Conservation (phyloP, 2,888 invertebrate genomes). For the Ceraclea dissimilis region DNA sequence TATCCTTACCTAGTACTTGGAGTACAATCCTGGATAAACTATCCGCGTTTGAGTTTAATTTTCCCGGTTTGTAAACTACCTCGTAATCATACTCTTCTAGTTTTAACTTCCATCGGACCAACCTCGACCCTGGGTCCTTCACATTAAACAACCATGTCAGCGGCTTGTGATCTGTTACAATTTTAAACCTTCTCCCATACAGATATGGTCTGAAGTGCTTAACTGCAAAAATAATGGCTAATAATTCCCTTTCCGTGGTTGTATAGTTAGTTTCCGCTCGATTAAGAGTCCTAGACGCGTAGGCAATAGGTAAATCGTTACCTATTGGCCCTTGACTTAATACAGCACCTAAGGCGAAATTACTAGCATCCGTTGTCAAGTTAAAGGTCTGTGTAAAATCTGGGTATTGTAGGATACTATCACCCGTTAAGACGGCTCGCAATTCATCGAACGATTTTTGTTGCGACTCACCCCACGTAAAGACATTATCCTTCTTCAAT, state of each 20-base stretch:
- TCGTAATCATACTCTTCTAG: conserved; percentile 31
- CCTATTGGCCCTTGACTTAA: conserved; percentile 5
- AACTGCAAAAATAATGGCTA: conserved; percentile 25
- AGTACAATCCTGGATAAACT: conserved; percentile 15
- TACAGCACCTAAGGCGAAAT: conserved; percentile 7
- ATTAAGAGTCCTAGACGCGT: conserved; percentile 11
- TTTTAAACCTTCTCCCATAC: conserved; percentile 29
- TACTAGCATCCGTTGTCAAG: conserved; percentile 8
- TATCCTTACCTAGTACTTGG: conserved; percentile 11
- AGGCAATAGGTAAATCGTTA: conserved; percentile 8
- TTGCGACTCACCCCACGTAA: conserved; percentile 9
- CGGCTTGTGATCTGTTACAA: conserved; percentile 29
- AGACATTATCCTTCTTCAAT: conserved; percentile 22
- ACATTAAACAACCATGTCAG: conserved; percentile 26
- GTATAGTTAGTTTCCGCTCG: conserved; percentile 9
- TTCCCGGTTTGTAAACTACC: conserved; percentile 29
- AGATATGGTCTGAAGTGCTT: conserved; percentile 30
- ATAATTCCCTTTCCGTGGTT: conserved; percentile 10
- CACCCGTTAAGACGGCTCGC: conserved; percentile 1
- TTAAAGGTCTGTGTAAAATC: conserved; percentile 7
- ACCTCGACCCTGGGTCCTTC: conserved; percentile 29
- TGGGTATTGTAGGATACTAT: conserved; percentile 7
- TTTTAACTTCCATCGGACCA: conserved; percentile 30
- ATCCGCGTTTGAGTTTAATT: conserved; percentile 29
- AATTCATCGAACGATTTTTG: conserved; percentile 6